Evolutionary conservation across 2,888 invertebrate genomes (phyloP).

Genomic region (Drosophila leonis): DNA sequence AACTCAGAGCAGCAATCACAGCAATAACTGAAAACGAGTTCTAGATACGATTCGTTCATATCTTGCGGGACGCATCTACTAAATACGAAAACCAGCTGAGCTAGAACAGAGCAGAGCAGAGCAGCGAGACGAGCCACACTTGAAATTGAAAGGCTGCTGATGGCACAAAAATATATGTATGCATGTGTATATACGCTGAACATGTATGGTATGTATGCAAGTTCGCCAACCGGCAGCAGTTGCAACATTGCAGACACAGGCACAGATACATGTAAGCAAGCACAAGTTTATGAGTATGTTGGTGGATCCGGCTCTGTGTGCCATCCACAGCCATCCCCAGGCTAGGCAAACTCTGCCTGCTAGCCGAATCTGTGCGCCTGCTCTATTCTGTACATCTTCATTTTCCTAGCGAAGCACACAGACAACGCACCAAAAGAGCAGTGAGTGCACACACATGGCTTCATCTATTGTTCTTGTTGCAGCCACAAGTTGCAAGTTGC

Average conservation of each 20-base stretch:
- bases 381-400: constrained; percentile 82
- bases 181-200: constrained; percentile 3
- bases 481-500: constrained; percentile 43
- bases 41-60: constrained; percentile 67
- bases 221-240: constrained; percentile 35
- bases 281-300: constrained; percentile 3
- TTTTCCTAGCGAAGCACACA: constrained; percentile 69
- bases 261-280: constrained; percentile 37
- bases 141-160: constrained; percentile 39
- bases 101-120: constrained; percentile 61
- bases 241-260: constrained; percentile 39
- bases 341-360: constrained; percentile 47
- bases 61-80: constrained; percentile 64
- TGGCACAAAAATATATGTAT: constrained; percentile 9
- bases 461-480: constrained; percentile 19
- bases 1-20: constrained; percentile 9
- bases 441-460: constrained; percentile 9
- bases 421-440: background rate
- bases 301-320: constrained; percentile 55
- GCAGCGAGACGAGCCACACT: constrained; percentile 33
- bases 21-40: constrained; percentile 60
- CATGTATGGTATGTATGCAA: constrained; percentile 19
- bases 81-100: constrained; percentile 74
- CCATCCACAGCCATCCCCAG: constrained; percentile 56
- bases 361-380: constrained; percentile 73